Percentiles rank a stretch among this genome's conserved stretches.
Evolutionary conservation across 2,113 vertebrate species (phyloP).

Genomic region (Campylorhamphus procurvoides): DNA sequence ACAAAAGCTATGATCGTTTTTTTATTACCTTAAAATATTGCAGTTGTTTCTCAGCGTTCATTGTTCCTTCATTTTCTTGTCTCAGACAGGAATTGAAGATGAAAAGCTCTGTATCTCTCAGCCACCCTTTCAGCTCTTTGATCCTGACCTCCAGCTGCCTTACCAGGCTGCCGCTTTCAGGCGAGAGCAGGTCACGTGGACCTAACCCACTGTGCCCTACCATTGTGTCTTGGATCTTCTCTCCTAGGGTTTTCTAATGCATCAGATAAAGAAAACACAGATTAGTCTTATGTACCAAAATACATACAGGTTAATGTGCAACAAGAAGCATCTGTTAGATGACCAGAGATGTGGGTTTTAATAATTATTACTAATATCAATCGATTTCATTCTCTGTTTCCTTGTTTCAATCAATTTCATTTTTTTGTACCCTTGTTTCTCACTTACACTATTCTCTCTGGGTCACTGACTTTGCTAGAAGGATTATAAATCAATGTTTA

Average conservation of each 20-base stretch:
- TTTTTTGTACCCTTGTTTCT: constrained; percentile 20
- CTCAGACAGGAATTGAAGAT: constrained; percentile 97
- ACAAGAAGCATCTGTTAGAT: constrained; percentile 32
- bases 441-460: constrained; percentile 1
- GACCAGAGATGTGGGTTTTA: background rate
- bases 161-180: constrained; percentile 89
- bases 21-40: constrained; percentile 94
- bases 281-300: constrained; percentile 65
- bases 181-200: constrained; percentile 86
- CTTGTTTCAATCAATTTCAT: constrained; percentile 21
- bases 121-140: constrained; percentile 96
- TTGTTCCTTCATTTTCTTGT: constrained; percentile 83
- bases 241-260: constrained; percentile 85
- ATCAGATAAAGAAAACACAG: constrained; percentile 70
- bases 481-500: constrained; percentile 35
- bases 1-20: constrained; percentile 58
- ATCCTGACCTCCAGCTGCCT: constrained; percentile 93
- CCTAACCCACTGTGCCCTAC: constrained; percentile 73
- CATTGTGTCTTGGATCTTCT: constrained; percentile 80
- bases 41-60: constrained; percentile 85
- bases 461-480: constrained; percentile 3
- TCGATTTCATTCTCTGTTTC: constrained; percentile 7
- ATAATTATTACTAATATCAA: constrained; percentile 9
- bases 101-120: constrained; percentile 96
- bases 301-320: constrained; percentile 12